Conservation (phyloP, 2,113 vertebrate species). For the Hydrochoerus hydrochaeris region DNA sequence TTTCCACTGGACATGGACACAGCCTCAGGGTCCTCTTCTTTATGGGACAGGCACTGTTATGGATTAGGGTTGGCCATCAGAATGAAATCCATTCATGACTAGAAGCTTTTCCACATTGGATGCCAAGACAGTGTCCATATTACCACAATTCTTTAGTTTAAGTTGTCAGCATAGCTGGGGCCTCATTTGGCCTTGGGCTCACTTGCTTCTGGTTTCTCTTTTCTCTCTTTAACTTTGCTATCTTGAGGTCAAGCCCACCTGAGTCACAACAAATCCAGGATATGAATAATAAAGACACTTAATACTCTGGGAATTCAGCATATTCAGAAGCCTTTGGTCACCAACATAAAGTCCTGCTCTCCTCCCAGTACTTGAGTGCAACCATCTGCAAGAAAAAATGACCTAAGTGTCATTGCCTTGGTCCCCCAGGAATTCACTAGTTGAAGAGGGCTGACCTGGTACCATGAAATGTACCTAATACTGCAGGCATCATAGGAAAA, state of each 20-base stretch:
- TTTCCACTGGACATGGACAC: neutral
- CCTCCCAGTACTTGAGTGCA: neutral
- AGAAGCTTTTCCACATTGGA: neutral
- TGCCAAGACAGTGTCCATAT: neutral
- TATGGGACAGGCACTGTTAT: no score
- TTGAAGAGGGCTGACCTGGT: neutral
- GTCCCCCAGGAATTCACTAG: neutral
- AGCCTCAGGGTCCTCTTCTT: neutral
- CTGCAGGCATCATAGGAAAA: neutral
- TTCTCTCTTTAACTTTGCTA: conserved; percentile 21
- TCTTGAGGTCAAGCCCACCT: neutral
- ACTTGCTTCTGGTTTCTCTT: neutral
- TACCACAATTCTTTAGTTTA: neutral
- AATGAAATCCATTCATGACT: neutral
- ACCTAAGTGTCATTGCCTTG: neutral
- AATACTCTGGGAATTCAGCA: neutral
- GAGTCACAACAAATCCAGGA: neutral
- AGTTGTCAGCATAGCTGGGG: neutral
- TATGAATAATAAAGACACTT: neutral
- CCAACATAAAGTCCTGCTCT: neutral
- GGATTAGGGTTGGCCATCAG: neutral
- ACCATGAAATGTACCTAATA: neutral
- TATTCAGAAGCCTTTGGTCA: neutral
- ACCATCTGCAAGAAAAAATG: neutral
- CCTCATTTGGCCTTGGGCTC: neutral